Conservation (phyloP, 1,140 invertebrate species). For the Aphis gossypii region DNA sequence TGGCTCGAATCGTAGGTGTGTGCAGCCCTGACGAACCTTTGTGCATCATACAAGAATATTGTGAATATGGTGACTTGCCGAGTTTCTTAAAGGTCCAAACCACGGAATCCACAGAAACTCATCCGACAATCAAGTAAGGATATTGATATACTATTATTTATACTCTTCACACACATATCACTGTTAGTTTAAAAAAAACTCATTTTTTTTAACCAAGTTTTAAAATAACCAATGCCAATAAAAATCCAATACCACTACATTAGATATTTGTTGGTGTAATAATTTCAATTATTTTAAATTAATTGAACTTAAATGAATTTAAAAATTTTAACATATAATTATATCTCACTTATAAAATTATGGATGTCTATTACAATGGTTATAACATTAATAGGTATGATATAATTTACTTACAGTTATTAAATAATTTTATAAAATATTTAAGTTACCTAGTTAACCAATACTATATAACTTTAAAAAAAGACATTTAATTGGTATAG, state of each 20-base stretch:
- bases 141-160: background rate
- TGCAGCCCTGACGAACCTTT: conserved; percentile 82
- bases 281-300: background rate
- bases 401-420: background rate
- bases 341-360: too few relatives aligned
- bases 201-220: background rate
- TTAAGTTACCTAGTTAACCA: background rate
- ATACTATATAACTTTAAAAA: background rate
- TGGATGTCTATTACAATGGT: background rate
- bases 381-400: background rate
- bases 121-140: conserved; percentile 62
- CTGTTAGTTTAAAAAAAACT: background rate
- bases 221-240: background rate
- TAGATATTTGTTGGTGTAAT: background rate
- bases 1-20: conserved; percentile 82
- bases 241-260: background rate
- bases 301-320: too few relatives aligned
- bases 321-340: background rate
- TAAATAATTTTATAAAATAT: background rate
- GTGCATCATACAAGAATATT: conserved; percentile 85
- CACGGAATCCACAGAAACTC: conserved; percentile 16
- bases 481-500: background rate
- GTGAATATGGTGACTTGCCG: conserved; percentile 83
- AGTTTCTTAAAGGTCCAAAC: conserved; percentile 67
- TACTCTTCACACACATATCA: too few relatives aligned